These are phyloP conservation scores for Aphelocoma californica DNA, from an alignment of 2,797 vertebrate genomes.

Conservation along the genomic window DNA sequence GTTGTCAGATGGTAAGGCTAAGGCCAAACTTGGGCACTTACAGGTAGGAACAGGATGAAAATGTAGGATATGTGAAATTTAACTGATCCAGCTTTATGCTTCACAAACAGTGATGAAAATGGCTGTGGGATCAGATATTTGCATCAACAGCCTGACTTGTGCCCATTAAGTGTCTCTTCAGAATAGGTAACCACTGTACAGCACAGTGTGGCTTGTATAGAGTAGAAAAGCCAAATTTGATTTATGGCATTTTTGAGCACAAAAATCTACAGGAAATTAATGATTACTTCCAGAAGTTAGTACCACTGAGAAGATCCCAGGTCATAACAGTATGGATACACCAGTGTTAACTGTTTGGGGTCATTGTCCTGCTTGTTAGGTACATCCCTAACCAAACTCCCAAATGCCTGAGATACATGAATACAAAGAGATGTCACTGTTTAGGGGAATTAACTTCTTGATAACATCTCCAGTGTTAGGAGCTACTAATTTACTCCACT, in stretches of 20 bases:
- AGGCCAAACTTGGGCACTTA: neutral
- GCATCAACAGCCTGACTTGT: neutral
- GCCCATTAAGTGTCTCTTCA: neutral
- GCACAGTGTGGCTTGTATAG: neutral
- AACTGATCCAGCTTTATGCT: neutral
- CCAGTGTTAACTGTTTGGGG: neutral
- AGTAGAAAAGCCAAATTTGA: neutral
- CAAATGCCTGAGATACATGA: neutral
- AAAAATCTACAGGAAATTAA: neutral
- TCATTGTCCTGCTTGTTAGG: neutral
- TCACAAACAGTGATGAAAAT: neutral
- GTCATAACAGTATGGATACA: neutral
- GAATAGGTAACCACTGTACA: neutral
- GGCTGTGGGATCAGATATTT: neutral
- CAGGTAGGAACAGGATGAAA: neutral
- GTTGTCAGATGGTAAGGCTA: neutral
- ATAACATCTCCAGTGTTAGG: neutral
- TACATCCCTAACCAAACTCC: neutral
- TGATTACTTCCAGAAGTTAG: neutral
- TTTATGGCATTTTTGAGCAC: neutral
- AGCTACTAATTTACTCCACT: neutral
- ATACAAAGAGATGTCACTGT: neutral
- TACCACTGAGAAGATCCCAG: neutral
- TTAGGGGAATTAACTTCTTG: neutral
- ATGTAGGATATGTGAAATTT: neutral